Conservation (phyloP, 2,888 invertebrate genomes). For the Tetramorium bicarinatum region DNA sequence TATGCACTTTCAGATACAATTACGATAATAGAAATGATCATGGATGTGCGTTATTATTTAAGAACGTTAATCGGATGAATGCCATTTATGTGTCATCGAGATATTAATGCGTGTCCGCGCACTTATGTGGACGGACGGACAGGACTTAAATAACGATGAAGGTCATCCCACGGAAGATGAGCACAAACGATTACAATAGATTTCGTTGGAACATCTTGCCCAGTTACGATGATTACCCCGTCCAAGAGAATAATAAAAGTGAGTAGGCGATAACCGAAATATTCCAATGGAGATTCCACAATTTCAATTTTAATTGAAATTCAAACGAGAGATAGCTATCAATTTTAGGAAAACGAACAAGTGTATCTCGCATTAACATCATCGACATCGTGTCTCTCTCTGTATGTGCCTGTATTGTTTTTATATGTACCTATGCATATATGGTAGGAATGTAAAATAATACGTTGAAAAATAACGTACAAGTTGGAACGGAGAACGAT, state of each 20-base stretch:
- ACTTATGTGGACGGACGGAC: conserved; percentile 8
- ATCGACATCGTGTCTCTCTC: not conserved
- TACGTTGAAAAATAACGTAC: not conserved
- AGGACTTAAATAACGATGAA: conserved; percentile 58
- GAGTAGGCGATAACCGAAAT: conserved; percentile 35
- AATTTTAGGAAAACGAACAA: not conserved
- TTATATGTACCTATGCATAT: not conserved
- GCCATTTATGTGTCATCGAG: conserved; percentile 9
- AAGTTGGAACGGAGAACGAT: conserved; percentile 54
- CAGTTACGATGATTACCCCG: conserved; percentile 57
- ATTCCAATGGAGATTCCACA: not conserved
- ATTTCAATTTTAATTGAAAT: not conserved
- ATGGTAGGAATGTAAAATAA: not conserved
- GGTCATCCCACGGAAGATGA: conserved; percentile 58
- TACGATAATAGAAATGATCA: conserved; percentile 11
- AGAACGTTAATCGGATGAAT: conserved; percentile 8
- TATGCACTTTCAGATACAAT: not conserved
- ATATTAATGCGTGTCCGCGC: conserved; percentile 19
- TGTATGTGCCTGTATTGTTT: not conserved
- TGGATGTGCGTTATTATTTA: not conserved
- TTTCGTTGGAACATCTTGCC: conserved; percentile 68
- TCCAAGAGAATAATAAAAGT: conserved; percentile 44
- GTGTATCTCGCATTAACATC: not conserved
- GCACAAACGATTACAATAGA: conserved; percentile 62
- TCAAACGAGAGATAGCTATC: not conserved